phyloP scores from a whole-genome alignment of 1,140 invertebrate species.

The Pseudomyrmex pallidus region DNA sequence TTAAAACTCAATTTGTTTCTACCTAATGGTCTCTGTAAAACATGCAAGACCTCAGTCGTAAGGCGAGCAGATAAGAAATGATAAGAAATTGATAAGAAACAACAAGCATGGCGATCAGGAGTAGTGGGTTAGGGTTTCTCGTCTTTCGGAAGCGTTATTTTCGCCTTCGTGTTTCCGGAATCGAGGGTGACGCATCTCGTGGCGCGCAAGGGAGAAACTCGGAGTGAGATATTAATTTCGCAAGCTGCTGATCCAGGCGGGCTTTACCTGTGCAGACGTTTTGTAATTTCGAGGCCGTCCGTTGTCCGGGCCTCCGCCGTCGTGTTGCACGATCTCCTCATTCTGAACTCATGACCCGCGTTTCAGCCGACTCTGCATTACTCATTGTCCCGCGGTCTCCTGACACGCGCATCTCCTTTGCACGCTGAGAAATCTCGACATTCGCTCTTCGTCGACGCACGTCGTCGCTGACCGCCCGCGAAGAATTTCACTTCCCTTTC shows the following conservation, averaged over 20 bases:
- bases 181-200: not conserved
- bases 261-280: constrained; percentile 83
- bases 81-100: constrained; percentile 8
- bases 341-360: constrained; percentile 75
- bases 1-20: constrained; percentile 38
- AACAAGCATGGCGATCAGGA: constrained; percentile 31
- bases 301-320: constrained; percentile 78
- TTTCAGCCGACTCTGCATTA: constrained; percentile 67
- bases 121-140: constrained; percentile 14
- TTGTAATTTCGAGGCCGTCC: constrained; percentile 81
- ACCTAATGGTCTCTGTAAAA: constrained; percentile 7
- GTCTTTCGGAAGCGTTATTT: not conserved
- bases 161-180: not conserved
- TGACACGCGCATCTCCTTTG: constrained; percentile 75
- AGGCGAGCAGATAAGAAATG: not conserved
- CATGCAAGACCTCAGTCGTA: not conserved
- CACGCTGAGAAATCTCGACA: constrained; percentile 73
- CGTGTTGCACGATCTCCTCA: constrained; percentile 82
- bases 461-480: constrained; percentile 8
- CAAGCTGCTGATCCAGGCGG: not conserved
- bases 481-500: not conserved
- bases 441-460: constrained; percentile 62
- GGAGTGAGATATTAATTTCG: not conserved
- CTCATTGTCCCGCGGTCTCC: constrained; percentile 75
- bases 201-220: not conserved